These are phyloP conservation scores for Sarcophilus harrisii DNA, from an alignment of 2,797 vertebrate species.

Conservation along the genomic window DNA sequence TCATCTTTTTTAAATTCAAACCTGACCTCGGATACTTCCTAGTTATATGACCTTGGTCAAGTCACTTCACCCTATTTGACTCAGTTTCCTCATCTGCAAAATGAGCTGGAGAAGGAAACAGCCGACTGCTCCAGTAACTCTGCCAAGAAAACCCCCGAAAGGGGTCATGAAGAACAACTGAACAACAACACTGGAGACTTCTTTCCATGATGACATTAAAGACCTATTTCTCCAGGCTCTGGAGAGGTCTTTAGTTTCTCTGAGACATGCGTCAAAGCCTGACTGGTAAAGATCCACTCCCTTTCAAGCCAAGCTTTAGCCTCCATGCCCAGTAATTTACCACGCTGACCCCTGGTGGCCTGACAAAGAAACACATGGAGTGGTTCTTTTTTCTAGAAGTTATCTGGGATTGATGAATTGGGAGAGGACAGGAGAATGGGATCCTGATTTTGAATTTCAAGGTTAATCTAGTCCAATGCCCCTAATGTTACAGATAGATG, in stretches of 20 bases:
- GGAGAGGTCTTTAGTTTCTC: not conserved
- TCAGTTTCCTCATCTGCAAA: not conserved
- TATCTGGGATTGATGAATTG: not conserved
- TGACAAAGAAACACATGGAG: not conserved
- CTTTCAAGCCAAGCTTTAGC: not conserved
- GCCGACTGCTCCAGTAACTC: not conserved
- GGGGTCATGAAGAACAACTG: not conserved
- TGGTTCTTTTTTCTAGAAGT: not conserved
- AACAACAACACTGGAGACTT: not conserved
- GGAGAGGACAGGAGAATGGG: not conserved
- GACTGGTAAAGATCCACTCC: not conserved
- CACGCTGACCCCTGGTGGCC: slow-evolving; percentile 62
- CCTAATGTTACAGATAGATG: not conserved
- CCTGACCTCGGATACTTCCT: not conserved
- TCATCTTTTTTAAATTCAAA: not conserved
- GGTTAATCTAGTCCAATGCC: not conserved
- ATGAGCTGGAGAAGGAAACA: not conserved
- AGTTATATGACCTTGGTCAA: not conserved
- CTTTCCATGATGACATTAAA: not conserved
- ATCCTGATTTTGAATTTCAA: not conserved
- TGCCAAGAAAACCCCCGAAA: not conserved
- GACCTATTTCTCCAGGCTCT: not conserved
- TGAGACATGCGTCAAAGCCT: not conserved
- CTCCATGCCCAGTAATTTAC: not conserved
- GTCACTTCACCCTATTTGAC: not conserved